Percentiles rank a stretch among this genome's conserved stretches.
Conservation (phyloP, 2,113 vertebrate genomes). For the Sorex fumeus region DNA sequence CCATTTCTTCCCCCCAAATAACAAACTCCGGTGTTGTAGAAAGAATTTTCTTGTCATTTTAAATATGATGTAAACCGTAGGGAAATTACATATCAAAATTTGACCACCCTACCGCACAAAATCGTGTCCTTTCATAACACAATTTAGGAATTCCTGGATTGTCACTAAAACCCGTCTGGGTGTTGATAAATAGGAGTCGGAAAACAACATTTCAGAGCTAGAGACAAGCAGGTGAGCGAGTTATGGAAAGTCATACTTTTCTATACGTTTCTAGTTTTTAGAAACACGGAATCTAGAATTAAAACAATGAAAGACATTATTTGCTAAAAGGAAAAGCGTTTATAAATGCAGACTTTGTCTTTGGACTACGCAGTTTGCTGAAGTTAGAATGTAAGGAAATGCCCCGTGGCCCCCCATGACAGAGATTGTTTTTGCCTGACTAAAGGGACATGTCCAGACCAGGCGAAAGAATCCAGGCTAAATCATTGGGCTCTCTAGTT, state of each 20-base stretch:
- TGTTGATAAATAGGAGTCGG: conserved; percentile 37
- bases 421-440: conserved; percentile 61
- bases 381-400: conserved; percentile 35
- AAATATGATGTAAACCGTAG: conserved; percentile 12
- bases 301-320: conserved; percentile 48
- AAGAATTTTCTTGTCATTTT: conserved; percentile 59
- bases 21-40: conserved; percentile 12
- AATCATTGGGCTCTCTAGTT: conserved; percentile 56
- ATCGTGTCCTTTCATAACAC: conserved; percentile 51
- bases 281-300: conserved; percentile 46
- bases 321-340: conserved; percentile 52
- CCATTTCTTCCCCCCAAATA: background rate
- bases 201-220: conserved; percentile 60
- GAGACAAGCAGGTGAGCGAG: conserved; percentile 45
- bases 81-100: conserved; percentile 62
- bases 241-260: conserved; percentile 58
- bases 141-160: conserved; percentile 36
- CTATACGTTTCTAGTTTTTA: conserved; percentile 7
- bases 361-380: conserved; percentile 21
- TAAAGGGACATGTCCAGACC: conserved; percentile 57
- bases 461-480: conserved; percentile 64
- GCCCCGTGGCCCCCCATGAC: background rate
- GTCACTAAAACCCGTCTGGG: conserved; percentile 38
- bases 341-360: background rate
- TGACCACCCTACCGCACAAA: conserved; percentile 47